These are phyloP conservation scores for Colletes latitarsis DNA, from an alignment of 1,140 invertebrate species.

Conservation along the genomic window DNA sequence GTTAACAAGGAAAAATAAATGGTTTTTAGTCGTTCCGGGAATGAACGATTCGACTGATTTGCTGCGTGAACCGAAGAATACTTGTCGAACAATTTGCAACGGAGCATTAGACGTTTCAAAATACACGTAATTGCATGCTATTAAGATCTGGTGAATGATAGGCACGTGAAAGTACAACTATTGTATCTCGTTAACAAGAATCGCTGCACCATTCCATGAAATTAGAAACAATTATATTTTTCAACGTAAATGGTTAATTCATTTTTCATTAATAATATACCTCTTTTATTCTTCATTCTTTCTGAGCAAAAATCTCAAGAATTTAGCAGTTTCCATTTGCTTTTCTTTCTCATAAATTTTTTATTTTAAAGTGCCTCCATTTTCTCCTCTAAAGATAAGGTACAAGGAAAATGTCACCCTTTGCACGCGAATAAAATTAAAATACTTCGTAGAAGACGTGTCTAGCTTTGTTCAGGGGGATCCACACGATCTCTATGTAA, in stretches of 20 bases:
- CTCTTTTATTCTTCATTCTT: too few relatives aligned
- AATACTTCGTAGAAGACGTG: neutral
- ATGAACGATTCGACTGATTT: neutral
- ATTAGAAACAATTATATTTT: neutral
- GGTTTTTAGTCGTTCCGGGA: neutral
- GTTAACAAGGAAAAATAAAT: neutral
- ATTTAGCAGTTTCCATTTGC: too few relatives aligned
- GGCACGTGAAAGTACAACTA: neutral
- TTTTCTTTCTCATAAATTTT: too few relatives aligned
- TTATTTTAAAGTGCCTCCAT: too few relatives aligned
- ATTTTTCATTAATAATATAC: too few relatives aligned
- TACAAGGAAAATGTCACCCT: neutral
- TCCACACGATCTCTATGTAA: neutral
- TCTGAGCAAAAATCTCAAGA: too few relatives aligned
- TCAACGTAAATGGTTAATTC: too few relatives aligned
- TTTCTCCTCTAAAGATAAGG: too few relatives aligned
- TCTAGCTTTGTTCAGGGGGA: neutral
- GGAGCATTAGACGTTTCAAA: neutral
- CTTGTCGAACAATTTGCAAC: neutral
- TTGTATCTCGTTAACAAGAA: neutral
- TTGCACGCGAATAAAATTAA: neutral
- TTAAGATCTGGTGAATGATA: slow-evolving; percentile 4
- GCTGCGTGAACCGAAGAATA: neutral
- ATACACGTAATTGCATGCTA: neutral
- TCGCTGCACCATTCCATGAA: neutral